Evolutionary conservation across 2,797 vertebrate species (phyloP).

Genomic region (Hipposideros larvatus): DNA sequence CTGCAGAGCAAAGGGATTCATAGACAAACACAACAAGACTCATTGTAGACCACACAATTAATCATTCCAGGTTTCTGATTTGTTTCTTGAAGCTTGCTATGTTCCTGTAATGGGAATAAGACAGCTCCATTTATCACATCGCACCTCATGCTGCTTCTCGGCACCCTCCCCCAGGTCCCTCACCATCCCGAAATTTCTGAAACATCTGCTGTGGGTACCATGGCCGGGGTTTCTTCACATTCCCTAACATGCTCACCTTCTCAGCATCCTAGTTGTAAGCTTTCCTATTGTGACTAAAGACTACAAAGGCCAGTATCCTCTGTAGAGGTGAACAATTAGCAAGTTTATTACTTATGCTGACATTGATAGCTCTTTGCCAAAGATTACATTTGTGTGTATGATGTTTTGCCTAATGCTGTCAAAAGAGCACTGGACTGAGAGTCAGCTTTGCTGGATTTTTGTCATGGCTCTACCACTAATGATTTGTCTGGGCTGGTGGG

Average conservation of each 20-base stretch:
- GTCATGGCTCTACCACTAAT: not conserved
- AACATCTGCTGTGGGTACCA: conserved; percentile 77
- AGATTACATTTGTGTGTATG: conserved; percentile 52
- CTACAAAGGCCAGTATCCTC: conserved; percentile 13
- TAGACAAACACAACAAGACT: conserved; percentile 81
- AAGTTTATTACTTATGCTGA: not conserved
- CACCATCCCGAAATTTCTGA: conserved; percentile 47
- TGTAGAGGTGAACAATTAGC: conserved; percentile 10
- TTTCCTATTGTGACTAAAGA: conserved; percentile 27
- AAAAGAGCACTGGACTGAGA: conserved; percentile 19
- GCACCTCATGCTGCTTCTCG: conserved; percentile 65
- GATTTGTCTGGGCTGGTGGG: not conserved
- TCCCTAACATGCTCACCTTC: not conserved
- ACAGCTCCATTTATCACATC: conserved; percentile 84
- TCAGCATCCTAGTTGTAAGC: conserved; percentile 38
- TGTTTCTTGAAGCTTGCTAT: conserved; percentile 81
- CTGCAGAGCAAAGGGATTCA: conserved; percentile 75
- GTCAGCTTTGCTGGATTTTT: not conserved
- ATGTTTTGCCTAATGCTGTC: not conserved
- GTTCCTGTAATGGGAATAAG: conserved; percentile 84
- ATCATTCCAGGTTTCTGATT: conserved; percentile 84
- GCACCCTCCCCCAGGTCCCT: conserved; percentile 55
- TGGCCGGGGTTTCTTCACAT: not conserved
- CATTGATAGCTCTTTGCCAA: conserved; percentile 50
- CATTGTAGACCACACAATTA: conserved; percentile 78